A percentile compares a stretch with the other conserved stretches of the same genome.
Evolutionary conservation across 2,797 vertebrate genomes (phyloP).

Genomic region (Gobionotothen gibberifrons): DNA sequence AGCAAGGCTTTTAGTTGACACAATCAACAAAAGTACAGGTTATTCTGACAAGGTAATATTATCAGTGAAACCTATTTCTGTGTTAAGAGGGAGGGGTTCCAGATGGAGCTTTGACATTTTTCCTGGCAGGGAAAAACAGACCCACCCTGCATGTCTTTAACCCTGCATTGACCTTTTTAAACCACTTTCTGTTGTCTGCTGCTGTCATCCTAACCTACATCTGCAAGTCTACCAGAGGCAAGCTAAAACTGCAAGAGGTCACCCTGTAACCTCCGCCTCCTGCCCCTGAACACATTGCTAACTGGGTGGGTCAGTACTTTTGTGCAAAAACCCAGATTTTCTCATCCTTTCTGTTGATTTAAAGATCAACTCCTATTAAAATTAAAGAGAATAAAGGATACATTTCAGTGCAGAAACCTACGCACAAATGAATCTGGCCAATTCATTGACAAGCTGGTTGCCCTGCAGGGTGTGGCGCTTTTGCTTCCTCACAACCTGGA

Average conservation of each 20-base stretch:
- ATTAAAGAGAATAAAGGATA: slow-evolving; percentile 5
- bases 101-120: slow-evolving; percentile 68
- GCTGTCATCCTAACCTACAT: slow-evolving; percentile 62
- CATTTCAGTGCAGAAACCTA: slow-evolving; percentile 6
- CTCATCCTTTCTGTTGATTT: background rate
- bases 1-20: slow-evolving; percentile 6
- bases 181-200: slow-evolving; percentile 52
- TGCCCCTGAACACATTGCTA: background rate
- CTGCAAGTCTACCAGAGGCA: slow-evolving; percentile 37
- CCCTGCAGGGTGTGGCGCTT: slow-evolving; percentile 66
- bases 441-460: slow-evolving; percentile 47
- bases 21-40: slow-evolving; percentile 17
- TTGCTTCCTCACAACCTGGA: slow-evolving; percentile 58
- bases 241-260: slow-evolving; percentile 24
- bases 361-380: slow-evolving; percentile 1
- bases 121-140: slow-evolving; percentile 65
- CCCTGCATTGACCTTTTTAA: slow-evolving; percentile 59
- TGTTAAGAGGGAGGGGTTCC: slow-evolving; percentile 54
- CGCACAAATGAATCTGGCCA: slow-evolving; percentile 20
- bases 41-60: slow-evolving; percentile 9
- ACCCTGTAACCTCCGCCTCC: background rate
- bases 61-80: slow-evolving; percentile 39
- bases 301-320: background rate
- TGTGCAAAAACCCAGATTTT: slow-evolving; percentile 5
- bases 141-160: slow-evolving; percentile 73